Conservation (phyloP, 2,888 invertebrate genomes). For the Nephrotoma flavescens region DNA sequence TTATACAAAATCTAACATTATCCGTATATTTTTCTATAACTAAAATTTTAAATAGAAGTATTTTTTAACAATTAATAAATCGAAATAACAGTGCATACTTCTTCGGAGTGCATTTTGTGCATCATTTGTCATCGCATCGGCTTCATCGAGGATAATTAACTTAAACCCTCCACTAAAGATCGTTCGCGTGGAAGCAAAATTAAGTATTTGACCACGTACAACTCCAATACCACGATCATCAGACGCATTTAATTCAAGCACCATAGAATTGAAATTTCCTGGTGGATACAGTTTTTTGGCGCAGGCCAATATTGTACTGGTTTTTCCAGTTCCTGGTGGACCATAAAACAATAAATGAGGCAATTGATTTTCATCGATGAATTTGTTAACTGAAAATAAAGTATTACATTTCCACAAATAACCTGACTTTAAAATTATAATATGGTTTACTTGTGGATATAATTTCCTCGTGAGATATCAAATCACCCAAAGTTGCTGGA, state of each 20-base stretch:
- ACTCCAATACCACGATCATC: conserved; percentile 96
- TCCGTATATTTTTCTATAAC: conserved; percentile 99
- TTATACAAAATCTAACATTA: conserved; percentile 95
- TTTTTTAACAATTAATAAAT: not conserved
- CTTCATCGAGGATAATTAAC: conserved; percentile 93
- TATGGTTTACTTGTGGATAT: conserved; percentile 74
- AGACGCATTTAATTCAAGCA: conserved; percentile 88
- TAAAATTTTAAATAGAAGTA: conserved; percentile 33
- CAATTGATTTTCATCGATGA: conserved; percentile 79
- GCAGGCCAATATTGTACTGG: conserved; percentile 92
- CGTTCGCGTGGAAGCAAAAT: conserved; percentile 92
- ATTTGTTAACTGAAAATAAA: conserved; percentile 52
- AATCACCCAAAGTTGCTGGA: conserved; percentile 75
- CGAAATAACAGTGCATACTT: conserved; percentile 42
- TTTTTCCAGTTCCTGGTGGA: conserved; percentile 97
- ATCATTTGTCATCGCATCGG: conserved; percentile 99
- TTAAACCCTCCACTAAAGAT: conserved; percentile 91
- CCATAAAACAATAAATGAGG: conserved; percentile 97
- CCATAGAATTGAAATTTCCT: conserved; percentile 87
- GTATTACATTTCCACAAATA: conserved; percentile 1
- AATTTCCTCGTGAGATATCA: conserved; percentile 95
- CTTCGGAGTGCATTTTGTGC: conserved; percentile 95
- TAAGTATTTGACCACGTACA: conserved; percentile 84
- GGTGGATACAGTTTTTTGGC: conserved; percentile 83
- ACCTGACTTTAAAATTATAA: not conserved